phyloP scores from a whole-genome alignment of 2,888 invertebrate species.

The Drosophila meridiana region DNA sequence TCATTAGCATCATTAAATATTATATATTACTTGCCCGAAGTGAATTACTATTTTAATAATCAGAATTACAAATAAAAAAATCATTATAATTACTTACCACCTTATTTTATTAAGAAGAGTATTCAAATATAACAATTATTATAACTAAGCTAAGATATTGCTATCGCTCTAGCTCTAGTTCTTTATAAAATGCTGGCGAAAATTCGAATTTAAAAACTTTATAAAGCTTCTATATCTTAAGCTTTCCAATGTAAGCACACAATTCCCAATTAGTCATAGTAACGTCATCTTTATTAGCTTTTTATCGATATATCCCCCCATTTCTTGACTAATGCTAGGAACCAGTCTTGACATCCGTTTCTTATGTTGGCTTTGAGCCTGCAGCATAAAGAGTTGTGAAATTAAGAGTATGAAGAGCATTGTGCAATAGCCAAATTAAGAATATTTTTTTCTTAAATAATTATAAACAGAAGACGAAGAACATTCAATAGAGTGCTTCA shows the following conservation, averaged over 20 bases:
- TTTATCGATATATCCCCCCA: neutral
- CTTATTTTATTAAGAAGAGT: neutral
- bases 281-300: neutral
- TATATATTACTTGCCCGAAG: neutral
- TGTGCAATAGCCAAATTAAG: neutral
- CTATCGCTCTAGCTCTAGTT: neutral
- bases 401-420: neutral
- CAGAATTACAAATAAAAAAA: neutral
- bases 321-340: neutral
- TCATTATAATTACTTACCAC: neutral
- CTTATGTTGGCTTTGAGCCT: neutral
- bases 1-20: neutral
- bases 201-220: neutral
- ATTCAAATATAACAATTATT: neutral
- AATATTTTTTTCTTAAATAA: neutral
- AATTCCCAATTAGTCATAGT: conserved; percentile 3
- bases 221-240: neutral
- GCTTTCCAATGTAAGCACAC: neutral
- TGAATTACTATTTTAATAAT: neutral
- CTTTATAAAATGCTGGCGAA: neutral
- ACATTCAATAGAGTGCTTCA: neutral
- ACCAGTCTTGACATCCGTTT: neutral
- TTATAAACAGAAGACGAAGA: too few species aligned
- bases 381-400: neutral
- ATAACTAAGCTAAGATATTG: neutral